These are phyloP conservation scores for Apoda limacodes DNA, from an alignment of 2,888 invertebrate genomes.

Conservation along the genomic window DNA sequence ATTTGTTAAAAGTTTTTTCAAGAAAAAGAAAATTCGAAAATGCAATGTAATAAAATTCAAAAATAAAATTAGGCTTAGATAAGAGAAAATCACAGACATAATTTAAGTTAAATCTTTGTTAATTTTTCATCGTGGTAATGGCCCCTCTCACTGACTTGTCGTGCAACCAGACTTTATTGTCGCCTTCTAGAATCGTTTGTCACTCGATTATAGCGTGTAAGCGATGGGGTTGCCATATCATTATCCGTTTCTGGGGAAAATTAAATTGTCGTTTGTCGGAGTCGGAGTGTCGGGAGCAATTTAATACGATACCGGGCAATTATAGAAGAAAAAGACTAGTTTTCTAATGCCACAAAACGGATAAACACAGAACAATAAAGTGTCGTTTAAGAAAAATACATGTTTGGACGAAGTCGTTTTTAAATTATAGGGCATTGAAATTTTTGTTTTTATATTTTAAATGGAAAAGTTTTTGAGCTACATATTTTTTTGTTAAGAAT, in stretches of 20 bases:
- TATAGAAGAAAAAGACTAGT: slow-evolving; percentile 36
- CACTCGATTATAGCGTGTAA: slow-evolving; percentile 60
- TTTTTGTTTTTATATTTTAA: slow-evolving; percentile 10
- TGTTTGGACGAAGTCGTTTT: slow-evolving; percentile 32
- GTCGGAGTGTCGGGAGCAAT: slow-evolving; percentile 46
- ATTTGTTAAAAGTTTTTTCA: no score
- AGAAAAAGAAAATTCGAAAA: no score
- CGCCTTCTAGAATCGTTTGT: slow-evolving; percentile 59
- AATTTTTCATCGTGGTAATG: no score
- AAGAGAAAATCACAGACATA: no score
- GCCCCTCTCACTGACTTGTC: slow-evolving; percentile 13
- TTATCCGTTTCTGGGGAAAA: slow-evolving; percentile 51
- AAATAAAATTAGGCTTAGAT: no score
- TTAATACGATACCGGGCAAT: slow-evolving; percentile 42
- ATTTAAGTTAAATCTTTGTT: no score
- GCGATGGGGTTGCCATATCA: slow-evolving; percentile 49
- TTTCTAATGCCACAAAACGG: slow-evolving; percentile 61
- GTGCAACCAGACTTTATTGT: slow-evolving; percentile 29
- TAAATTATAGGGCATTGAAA: slow-evolving; percentile 40
- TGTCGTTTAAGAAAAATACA: slow-evolving; percentile 66
- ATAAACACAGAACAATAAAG: slow-evolving; percentile 61
- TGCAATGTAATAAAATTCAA: no score
- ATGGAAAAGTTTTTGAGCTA: no score
- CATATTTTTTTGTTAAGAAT: no score
- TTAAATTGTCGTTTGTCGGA: slow-evolving; percentile 54